These are phyloP conservation scores for Bufo gargarizans DNA, from an alignment of 2,113 vertebrate genomes.

Conservation along the genomic window DNA sequence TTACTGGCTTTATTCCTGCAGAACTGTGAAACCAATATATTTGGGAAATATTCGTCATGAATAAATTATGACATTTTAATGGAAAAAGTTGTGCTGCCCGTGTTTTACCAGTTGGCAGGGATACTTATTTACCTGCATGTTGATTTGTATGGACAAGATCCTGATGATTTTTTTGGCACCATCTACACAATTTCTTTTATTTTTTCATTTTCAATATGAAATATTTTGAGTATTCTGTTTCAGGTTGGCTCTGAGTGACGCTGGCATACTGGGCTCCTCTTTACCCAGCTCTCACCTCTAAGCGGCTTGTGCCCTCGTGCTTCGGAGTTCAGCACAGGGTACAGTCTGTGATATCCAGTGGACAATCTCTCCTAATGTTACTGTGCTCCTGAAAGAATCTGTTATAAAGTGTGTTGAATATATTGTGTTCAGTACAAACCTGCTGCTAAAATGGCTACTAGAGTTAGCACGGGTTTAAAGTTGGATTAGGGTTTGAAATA, in stretches of 20 bases:
- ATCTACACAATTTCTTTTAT: not conserved
- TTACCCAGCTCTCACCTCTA: not conserved
- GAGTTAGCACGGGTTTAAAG: no score
- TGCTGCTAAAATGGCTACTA: no score
- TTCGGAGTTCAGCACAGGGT: not conserved
- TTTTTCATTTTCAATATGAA: not conserved
- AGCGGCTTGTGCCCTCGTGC: not conserved
- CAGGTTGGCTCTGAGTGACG: not conserved
- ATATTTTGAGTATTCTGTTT: slow-evolving; percentile 23
- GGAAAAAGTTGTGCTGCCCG: not conserved
- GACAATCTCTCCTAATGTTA: no score
- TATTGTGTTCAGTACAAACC: no score
- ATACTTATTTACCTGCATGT: not conserved
- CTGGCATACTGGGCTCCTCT: not conserved
- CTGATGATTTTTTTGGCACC: no score
- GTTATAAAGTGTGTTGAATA: no score
- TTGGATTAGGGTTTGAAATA: no score
- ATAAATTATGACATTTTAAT: slow-evolving; percentile 20
- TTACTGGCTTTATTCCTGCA: not conserved
- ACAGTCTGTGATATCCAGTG: not conserved
- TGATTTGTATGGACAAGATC: not conserved
- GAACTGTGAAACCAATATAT: not conserved
- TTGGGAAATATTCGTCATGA: slow-evolving; percentile 28
- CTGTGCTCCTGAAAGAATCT: no score
- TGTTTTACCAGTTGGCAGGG: not conserved